These are phyloP conservation scores for Equus przewalskii DNA, from an alignment of 2,113 vertebrate genomes.

Conservation along the genomic window DNA sequence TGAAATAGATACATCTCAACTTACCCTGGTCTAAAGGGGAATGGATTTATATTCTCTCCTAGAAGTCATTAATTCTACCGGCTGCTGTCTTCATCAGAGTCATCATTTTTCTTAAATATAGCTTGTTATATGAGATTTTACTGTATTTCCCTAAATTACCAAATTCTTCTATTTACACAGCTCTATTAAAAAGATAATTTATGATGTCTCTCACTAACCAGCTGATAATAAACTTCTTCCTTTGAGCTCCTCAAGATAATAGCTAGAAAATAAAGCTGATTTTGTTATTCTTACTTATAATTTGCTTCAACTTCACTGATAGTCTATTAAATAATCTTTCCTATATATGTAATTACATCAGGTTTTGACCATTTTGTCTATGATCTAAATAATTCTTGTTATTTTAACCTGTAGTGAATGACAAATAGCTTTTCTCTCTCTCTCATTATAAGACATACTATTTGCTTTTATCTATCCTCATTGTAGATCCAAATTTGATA, in stretches of 20 bases:
- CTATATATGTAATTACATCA: constrained; percentile 3
- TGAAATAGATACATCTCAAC: constrained; percentile 51
- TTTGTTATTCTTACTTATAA: constrained; percentile 32
- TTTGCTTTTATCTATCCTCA: constrained; percentile 24
- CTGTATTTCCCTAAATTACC: constrained; percentile 11
- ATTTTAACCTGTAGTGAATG: neutral
- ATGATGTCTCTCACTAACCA: neutral
- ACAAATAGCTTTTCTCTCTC: neutral
- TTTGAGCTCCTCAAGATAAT: constrained; percentile 2
- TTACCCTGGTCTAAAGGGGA: neutral
- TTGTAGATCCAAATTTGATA: neutral
- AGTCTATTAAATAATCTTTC: constrained; percentile 11
- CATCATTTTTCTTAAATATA: constrained; percentile 38
- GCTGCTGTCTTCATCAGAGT: neutral
- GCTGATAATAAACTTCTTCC: neutral
- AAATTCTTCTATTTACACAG: constrained; percentile 51
- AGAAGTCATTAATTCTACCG: constrained; percentile 31
- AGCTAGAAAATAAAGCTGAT: constrained; percentile 18
- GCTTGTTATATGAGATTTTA: constrained; percentile 29
- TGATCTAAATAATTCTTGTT: constrained; percentile 3
- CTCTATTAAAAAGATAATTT: constrained; percentile 36
- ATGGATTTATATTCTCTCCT: constrained; percentile 36
- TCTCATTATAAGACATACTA: neutral
- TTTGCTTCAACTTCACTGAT: neutral
- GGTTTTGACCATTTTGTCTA: neutral